A percentile compares a stretch with the other conserved stretches of the same genome.
Conservation (phyloP, 1,140 invertebrate species). For the Diabrotica undecimpunctata region DNA sequence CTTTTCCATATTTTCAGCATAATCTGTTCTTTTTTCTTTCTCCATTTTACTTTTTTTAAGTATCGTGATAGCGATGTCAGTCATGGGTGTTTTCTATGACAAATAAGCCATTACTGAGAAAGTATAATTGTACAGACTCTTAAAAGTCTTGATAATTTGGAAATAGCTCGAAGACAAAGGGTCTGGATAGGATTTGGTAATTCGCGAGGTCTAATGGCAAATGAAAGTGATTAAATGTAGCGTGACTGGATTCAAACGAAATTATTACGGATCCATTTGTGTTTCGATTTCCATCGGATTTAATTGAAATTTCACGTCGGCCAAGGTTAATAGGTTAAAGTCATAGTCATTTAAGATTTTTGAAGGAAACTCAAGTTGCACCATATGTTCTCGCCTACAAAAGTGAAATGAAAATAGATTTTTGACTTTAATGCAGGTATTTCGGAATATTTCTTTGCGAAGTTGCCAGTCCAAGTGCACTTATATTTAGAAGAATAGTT, state of each 20-base stretch:
- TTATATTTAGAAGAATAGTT: no score
- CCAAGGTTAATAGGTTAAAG: conserved; percentile 38
- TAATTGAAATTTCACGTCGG: conserved; percentile 37
- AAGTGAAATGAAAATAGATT: neutral
- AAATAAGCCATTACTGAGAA: no score
- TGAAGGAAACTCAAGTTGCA: neutral
- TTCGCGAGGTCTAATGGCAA: conserved; percentile 5
- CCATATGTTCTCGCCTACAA: neutral
- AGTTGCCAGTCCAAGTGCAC: no score
- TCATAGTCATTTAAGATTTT: conserved; percentile 8
- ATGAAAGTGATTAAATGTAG: conserved; percentile 35
- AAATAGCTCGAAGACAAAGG: no score
- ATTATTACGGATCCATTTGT: conserved; percentile 13
- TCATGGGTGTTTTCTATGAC: no score
- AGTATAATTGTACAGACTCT: no score
- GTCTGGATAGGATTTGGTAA: no score
- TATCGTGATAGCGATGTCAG: no score
- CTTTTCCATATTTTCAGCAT: no score
- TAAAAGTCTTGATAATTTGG: no score
- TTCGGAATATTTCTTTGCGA: neutral
- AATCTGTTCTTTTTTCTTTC: no score
- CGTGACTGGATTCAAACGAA: conserved; percentile 18
- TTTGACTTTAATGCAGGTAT: neutral
- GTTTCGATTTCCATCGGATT: conserved; percentile 32
- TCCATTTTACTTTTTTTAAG: no score